phyloP scores from a whole-genome alignment of 1,140 invertebrate genomes.

The Diachasmimorpha longicaudata region DNA sequence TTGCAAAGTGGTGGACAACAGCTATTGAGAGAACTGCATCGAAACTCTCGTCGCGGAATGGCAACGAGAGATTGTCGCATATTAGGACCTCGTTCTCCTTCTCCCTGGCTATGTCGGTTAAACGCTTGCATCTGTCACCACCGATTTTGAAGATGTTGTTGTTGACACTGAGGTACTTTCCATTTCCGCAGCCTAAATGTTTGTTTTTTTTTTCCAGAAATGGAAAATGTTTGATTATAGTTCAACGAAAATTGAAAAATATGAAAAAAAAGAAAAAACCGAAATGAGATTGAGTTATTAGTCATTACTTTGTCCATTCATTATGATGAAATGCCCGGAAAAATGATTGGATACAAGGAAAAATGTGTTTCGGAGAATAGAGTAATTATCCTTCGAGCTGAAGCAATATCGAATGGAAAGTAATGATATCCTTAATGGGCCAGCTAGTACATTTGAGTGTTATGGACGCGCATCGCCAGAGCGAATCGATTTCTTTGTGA shows the following conservation, averaged over 20 bases:
- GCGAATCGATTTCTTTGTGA: background rate
- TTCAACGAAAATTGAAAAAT: no score
- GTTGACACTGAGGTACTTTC: slow-evolving; percentile 90
- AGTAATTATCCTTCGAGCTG: background rate
- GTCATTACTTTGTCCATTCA: no score
- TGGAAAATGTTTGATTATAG: no score
- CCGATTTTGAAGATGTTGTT: slow-evolving; percentile 85
- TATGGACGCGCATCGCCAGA: background rate
- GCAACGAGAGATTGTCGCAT: slow-evolving; percentile 88
- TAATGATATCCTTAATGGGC: background rate
- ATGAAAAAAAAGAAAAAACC: no score
- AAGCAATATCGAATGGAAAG: background rate
- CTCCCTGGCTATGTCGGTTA: slow-evolving; percentile 78
- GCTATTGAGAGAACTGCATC: slow-evolving; percentile 94
- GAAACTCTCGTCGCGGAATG: slow-evolving; percentile 91
- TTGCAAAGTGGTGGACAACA: slow-evolving; percentile 94
- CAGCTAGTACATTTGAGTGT: background rate
- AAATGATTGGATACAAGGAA: background rate
- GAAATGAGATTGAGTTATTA: no score
- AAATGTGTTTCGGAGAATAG: background rate
- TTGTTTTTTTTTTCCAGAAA: background rate
- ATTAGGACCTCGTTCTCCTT: slow-evolving; percentile 85
- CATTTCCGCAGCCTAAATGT: slow-evolving; percentile 86
- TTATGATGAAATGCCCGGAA: background rate
- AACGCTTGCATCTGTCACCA: slow-evolving; percentile 82